Evolutionary conservation across 1,140 invertebrate species (phyloP).

Genomic region (Listronotus oregonensis): DNA sequence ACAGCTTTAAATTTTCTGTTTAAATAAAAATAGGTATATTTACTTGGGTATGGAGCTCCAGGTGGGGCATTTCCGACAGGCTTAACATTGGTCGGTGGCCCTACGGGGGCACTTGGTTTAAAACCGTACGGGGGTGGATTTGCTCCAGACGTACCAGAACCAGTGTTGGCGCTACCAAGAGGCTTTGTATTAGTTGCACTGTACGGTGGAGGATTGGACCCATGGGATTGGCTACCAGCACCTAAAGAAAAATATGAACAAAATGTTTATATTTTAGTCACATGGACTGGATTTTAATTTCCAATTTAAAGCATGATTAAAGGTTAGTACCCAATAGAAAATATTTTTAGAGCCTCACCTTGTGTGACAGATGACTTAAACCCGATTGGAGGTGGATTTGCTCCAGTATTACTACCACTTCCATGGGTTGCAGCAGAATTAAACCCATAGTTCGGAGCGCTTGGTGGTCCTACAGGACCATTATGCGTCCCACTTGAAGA

Average conservation of each 20-base stretch:
- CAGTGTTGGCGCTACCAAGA: neutral
- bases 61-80: conserved; percentile 24
- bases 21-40: neutral
- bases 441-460: conserved; percentile 13
- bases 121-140: conserved; percentile 13
- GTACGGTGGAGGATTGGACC: conserved; percentile 4
- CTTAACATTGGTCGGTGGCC: conserved; percentile 16
- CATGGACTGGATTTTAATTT: no score
- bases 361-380: conserved; percentile 7
- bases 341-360: conserved; percentile 1
- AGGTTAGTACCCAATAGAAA: no score
- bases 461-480: conserved; percentile 12
- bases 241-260: neutral
- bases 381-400: neutral
- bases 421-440: conserved; percentile 1
- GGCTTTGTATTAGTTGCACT: neutral
- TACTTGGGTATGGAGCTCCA: conserved; percentile 25
- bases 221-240: neutral
- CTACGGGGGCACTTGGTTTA: conserved; percentile 15
- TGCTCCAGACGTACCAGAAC: neutral
- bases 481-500: neutral
- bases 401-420: neutral
- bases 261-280: no score
- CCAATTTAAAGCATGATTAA: no score
- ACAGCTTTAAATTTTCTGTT: neutral